Base-by-base conservation (phyloP, 1,140 invertebrate genomes). In the Euura saliciscinereae region DNA sequence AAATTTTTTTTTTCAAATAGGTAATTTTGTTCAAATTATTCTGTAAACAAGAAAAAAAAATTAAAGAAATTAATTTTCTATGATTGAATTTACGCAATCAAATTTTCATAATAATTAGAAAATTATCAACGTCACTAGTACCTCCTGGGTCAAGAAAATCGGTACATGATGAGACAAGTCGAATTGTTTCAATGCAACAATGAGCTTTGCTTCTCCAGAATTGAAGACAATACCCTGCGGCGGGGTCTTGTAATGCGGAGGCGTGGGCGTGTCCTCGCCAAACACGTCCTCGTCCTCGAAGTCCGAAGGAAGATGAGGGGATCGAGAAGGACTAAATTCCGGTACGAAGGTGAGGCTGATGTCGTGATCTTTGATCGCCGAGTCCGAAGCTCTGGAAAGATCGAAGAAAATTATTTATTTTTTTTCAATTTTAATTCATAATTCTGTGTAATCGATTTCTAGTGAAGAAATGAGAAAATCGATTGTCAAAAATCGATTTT, bases 101-200 rank as follows among this genome's bases (percentile, higher is more conserved):
- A 28, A 28, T 28, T 28, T 28, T 28, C 0, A 28, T 28, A 28
- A 28, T 28, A 28, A 28, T 28, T 28, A 28, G 1, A 28, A 28
- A 28, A 28, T 28, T 28, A 59, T 8, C 10, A 6, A 6, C 51
- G 3, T 59, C 13, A 59, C 13, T 59, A 59, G 78, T 79, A 85
- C 86, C 81, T 87, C 86, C 76, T 87, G 78, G 75, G 85, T 73
- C 44, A 87, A 70, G 77, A 87, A 87, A 68, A 80, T 68, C 13
- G 83, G 66, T 59, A 84, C 74, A 66, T 83, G 76, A 71, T 78
- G 79, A 69, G 69, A 74, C 4, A 87, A 66, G 69, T 77, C 77
- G 72, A 82, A 83, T 6, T 66, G 74, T 71, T 81, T 76, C 5
- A 87, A 46, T 45, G 86, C 66, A 71, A 77, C 11, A 7, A 80